Conservation (phyloP, 2,888 invertebrate genomes). For the Scaeva pyrastri region DNA sequence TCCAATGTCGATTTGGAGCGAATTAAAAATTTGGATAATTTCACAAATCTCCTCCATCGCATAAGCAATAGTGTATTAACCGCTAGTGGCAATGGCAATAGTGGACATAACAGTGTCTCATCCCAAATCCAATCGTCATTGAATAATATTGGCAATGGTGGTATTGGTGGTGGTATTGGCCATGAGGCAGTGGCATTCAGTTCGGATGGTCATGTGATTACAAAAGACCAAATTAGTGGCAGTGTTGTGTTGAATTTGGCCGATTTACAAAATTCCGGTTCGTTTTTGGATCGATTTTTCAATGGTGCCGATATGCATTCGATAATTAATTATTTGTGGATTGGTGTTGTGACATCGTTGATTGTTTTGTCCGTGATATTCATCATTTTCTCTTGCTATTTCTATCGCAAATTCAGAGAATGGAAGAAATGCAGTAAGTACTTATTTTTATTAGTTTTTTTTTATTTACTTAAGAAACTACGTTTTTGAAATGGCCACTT, state of each 20-base stretch:
- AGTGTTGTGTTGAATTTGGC: conserved; percentile 82
- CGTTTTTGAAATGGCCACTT: conserved; percentile 7
- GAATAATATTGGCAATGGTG: conserved; percentile 13
- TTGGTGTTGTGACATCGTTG: conserved; percentile 83
- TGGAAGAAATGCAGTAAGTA: conserved; percentile 84
- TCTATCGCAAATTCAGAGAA: conserved; percentile 83
- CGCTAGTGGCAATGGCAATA: conserved; percentile 45
- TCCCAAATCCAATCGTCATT: conserved; percentile 40
- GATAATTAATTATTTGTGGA: conserved; percentile 83
- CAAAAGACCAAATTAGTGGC: conserved; percentile 82
- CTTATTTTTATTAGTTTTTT: neutral
- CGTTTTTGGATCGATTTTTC: conserved; percentile 79
- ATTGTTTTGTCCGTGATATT: conserved; percentile 82
- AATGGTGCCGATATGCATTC: conserved; percentile 82
- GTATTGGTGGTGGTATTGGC: neutral
- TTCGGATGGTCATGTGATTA: conserved; percentile 79
- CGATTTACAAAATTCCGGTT: conserved; percentile 78
- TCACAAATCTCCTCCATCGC: conserved; percentile 81
- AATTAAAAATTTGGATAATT: conserved; percentile 82
- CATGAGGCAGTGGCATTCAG: conserved; percentile 66
- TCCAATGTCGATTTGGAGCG: conserved; percentile 82
- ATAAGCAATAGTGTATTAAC: conserved; percentile 79
- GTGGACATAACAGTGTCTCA: conserved; percentile 47
- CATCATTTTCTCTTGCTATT: conserved; percentile 83
- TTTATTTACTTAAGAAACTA: neutral